These are phyloP conservation scores for Euphydryas editha DNA, from an alignment of 2,888 invertebrate genomes.

Conservation along the genomic window DNA sequence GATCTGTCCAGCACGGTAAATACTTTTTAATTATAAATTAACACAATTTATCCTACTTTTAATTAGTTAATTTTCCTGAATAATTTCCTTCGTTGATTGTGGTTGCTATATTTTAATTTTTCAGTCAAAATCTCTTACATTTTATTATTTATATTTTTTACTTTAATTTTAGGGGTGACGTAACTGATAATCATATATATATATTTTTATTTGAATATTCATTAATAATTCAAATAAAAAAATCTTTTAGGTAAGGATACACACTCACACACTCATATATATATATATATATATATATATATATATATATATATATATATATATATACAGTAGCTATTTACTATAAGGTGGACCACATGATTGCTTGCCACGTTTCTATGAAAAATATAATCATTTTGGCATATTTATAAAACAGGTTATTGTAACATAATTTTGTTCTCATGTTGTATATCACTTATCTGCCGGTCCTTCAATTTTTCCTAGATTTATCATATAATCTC, in stretches of 20 bases:
- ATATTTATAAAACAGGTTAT: too few species aligned
- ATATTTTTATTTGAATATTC: too few species aligned
- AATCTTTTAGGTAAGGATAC: too few species aligned
- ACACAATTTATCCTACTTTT: constrained; percentile 48
- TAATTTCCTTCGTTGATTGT: constrained; percentile 37
- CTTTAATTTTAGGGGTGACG: not conserved
- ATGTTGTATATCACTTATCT: not conserved
- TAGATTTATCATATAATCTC: not conserved
- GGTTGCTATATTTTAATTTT: constrained; percentile 32
- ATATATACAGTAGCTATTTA: too few species aligned
- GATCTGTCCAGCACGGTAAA: constrained; percentile 41
- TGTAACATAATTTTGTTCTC: not conserved
- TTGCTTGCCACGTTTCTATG: too few species aligned
- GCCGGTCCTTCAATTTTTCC: too few species aligned
- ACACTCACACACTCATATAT: too few species aligned
- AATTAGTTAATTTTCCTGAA: constrained; percentile 47
- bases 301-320: too few species aligned
- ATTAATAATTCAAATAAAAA: too few species aligned
- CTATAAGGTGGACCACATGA: too few species aligned
- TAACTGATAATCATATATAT: not conserved
- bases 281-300: too few species aligned
- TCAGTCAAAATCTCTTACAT: constrained; percentile 22
- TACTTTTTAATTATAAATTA: constrained; percentile 52
- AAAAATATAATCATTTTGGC: too few species aligned
- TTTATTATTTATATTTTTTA: constrained; percentile 14